Evolutionary conservation across 2,113 vertebrate genomes (phyloP), one percentile per base, ranked within the genome.

Genomic region (Genyomyrus donnyi): DNA sequence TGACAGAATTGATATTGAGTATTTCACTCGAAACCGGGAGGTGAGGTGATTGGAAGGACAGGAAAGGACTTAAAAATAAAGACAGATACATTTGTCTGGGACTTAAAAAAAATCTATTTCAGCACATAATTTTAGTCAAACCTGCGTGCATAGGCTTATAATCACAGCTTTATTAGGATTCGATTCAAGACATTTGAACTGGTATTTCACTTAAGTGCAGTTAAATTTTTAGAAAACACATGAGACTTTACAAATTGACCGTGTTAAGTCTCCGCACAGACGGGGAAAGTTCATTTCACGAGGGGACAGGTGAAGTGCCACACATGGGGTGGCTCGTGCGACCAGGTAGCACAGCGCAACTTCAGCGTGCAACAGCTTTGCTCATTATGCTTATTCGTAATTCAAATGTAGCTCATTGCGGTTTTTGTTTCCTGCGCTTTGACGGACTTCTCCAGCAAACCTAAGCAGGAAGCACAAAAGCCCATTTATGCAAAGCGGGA

Each of bases 121-220:
- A 13, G 46, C 24, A 50, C 27, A 87, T 87, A 87, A 56, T 31
- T 56, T 56, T 56, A 17, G 17, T 87, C 27, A 39, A 58, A 19
- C 49, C 86, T 87, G 27, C 74, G 74, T 53, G 86, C 86, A 53
- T 35, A 39, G n/a, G 50, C 50, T 21, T 80, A 80, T 80, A 87
- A 87, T 17, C 49, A 87, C 27, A 49, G 86, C 49, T 87, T 87
- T 87, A 87, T 87, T 87, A 39, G n/a, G 17, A 6, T 87, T 52
- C 1, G 11, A 56, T 35, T 48, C n/a, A 27, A 49, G 45, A 86
- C 21, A 86, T 49, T 86, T 86, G n/a, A 86, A 50, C 46, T 46
- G 45, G 48, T 49, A 46, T 86, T 86, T 50, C 84, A 86, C 46
- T 4, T 31, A 86, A 49, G 48, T 27, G 84, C 21, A 85, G 24